Evolutionary conservation across 2,113 vertebrate genomes (phyloP), one percentile per base, ranked within the genome.

Genomic region (Aramus guarauna): DNA sequence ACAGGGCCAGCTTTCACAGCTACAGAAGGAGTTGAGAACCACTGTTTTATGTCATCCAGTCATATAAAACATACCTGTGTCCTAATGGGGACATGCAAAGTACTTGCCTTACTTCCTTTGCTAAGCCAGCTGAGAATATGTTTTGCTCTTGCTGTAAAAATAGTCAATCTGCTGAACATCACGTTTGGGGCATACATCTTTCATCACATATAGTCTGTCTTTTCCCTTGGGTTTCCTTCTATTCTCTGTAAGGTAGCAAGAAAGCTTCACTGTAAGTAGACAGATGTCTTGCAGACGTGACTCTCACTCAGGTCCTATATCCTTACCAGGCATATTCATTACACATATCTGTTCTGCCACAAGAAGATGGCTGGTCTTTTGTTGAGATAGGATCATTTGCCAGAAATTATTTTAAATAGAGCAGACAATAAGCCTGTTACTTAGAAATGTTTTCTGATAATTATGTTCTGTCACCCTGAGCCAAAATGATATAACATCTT

Each of bases 371-470:
- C n/a, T 90, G 77, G 37, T 88, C 69, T 69, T 92, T 81, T 75
- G 83, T 80, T 94, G 62, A 2, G 5, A 66, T 53, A 19, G 2
- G 23, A 66, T 73, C 27, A 43, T 73, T 69, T 90, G 77, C 59
- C 89, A 92, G 84, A 66, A 90, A 76, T 66, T 2, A 82, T 59
- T 85, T 88, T 87, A 86, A 87, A 91, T 0, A 55, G 69, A 87
- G 77, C 69, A 91, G 73, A 87, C 86, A 94, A 89, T 21, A 66
- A 85, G 67, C 64, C 23, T 80, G 50, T 66, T 78, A 63, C 43
- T 69, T 87, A 58, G 53, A 97, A 87, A 30, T 81, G 71, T 91
- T 85, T 95, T 96, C 78, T 82, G 71, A 76, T 73, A 66, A 69
- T 83, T 79, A 30, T 27, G 27, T 56, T 90, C 41, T 88, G 86